Conservation (phyloP, 2,113 vertebrate genomes). For the Vimba vimba region DNA sequence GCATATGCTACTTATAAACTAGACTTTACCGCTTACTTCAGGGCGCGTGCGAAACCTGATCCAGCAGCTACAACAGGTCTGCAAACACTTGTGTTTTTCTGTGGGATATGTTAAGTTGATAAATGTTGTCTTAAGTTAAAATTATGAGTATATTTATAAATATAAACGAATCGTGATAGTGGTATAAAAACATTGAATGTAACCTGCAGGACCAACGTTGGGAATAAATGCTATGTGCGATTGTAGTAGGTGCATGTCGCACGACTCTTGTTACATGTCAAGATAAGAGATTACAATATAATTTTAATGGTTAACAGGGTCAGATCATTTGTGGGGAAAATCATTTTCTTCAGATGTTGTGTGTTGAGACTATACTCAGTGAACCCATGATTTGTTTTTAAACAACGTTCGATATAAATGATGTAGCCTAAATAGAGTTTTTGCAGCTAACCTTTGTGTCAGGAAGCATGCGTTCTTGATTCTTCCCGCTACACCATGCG, state of each 20-base stretch:
- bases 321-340: neutral
- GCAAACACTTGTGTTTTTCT: neutral
- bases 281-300: conserved; percentile 28
- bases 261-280: conserved; percentile 1
- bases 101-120: neutral
- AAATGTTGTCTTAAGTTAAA: neutral
- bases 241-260: neutral
- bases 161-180: neutral
- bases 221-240: too few relatives aligned
- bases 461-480: neutral
- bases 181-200: neutral
- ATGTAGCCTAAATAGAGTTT: neutral
- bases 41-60: conserved; percentile 25
- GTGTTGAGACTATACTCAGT: neutral
- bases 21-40: neutral
- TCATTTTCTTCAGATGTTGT: neutral
- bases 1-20: neutral
- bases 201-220: neutral
- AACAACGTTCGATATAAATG: neutral
- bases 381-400: neutral
- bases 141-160: neutral
- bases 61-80: conserved; percentile 1
- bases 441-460: neutral
- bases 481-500: neutral
- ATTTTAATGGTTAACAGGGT: conserved; percentile 36